Percentiles rank a stretch among this genome's conserved stretches.
These are phyloP conservation scores for Invenusta paracnida DNA, from an alignment of 2,888 invertebrate genomes.

Conservation along the genomic window DNA sequence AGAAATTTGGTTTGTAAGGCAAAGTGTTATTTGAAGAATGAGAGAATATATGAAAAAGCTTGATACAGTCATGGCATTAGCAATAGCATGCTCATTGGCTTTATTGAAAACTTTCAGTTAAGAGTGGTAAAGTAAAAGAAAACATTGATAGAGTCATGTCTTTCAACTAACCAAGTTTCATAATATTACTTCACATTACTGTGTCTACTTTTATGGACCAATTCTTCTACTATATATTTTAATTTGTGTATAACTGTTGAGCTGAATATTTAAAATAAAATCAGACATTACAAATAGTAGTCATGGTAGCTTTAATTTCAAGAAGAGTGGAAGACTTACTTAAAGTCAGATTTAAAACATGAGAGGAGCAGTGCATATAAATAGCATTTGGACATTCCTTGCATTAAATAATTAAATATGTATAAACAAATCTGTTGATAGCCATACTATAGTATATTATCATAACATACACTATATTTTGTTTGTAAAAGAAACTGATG, in stretches of 20 bases:
- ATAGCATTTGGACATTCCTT: not conserved
- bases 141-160: slow-evolving; percentile 4
- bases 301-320: not conserved
- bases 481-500: too few species aligned
- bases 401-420: too few species aligned
- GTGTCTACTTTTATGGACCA: too few species aligned
- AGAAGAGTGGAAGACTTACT: not conserved
- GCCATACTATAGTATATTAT: too few species aligned
- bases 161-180: not conserved
- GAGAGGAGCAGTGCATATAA: not conserved
- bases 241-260: not conserved
- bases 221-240: not conserved
- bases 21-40: not conserved
- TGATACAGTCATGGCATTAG: not conserved
- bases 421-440: not conserved
- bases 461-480: too few species aligned
- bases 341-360: not conserved
- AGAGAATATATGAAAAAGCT: not conserved
- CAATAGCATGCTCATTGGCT: not conserved
- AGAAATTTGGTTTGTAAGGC: not conserved
- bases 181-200: too few species aligned
- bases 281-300: not conserved
- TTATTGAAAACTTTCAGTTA: slow-evolving; percentile 12
- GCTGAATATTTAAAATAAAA: not conserved
- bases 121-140: slow-evolving; percentile 5